Conservation (phyloP, 2,888 invertebrate species). For the Trisateles emortualis region DNA sequence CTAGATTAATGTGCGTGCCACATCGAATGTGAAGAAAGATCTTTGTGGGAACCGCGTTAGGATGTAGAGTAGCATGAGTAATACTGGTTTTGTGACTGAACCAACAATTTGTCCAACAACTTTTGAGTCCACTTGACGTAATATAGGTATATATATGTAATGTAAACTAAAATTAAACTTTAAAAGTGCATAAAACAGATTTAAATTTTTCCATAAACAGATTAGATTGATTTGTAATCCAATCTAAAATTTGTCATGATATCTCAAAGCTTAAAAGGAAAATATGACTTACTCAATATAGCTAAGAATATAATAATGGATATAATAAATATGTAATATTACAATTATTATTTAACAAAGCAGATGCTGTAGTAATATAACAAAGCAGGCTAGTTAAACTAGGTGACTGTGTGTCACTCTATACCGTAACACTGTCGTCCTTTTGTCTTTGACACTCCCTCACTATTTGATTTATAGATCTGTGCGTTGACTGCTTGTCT, state of each 20-base stretch:
- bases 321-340: too few relatives aligned
- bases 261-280: too few relatives aligned
- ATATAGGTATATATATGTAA: too few relatives aligned
- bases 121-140: neutral
- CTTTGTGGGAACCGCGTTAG: slow-evolving; percentile 81
- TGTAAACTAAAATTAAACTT: too few relatives aligned
- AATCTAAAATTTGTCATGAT: too few relatives aligned
- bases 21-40: slow-evolving; percentile 81
- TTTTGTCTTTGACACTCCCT: slow-evolving; percentile 85
- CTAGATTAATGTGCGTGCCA: slow-evolving; percentile 82
- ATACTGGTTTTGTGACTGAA: slow-evolving; percentile 34
- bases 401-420: slow-evolving; percentile 54
- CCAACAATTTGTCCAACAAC: slow-evolving; percentile 15
- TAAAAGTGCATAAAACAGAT: too few relatives aligned
- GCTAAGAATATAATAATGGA: too few relatives aligned
- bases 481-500: slow-evolving; percentile 82
- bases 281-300: too few relatives aligned
- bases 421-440: slow-evolving; percentile 70
- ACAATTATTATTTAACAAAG: neutral
- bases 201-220: too few relatives aligned
- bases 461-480: slow-evolving; percentile 86
- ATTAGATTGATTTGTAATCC: too few relatives aligned
- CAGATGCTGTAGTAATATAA: neutral
- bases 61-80: slow-evolving; percentile 66
- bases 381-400: slow-evolving; percentile 28